A percentile compares a stretch with the other conserved stretches of the same genome.
These are phyloP conservation scores for Thaumetopoea pityocampa DNA, from an alignment of 1,140 invertebrate species.

Conservation along the genomic window DNA sequence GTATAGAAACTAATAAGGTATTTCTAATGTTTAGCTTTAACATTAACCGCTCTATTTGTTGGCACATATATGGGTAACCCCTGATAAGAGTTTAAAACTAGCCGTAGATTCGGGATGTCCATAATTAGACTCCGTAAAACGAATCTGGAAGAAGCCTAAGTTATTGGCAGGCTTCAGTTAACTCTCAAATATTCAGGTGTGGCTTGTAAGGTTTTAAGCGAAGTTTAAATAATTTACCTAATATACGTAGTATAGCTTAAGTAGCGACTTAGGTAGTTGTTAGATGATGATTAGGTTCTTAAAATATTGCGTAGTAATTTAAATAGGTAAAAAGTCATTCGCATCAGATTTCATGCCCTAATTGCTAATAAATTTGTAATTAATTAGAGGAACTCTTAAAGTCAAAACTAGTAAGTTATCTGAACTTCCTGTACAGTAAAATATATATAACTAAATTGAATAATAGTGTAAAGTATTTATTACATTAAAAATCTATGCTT, in stretches of 20 bases:
- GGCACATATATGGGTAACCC: conserved; percentile 11
- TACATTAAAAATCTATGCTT: too few species aligned
- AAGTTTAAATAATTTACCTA: not conserved
- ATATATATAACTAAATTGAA: too few species aligned
- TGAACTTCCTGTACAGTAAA: too few species aligned
- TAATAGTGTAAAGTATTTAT: too few species aligned
- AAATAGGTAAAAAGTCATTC: too few species aligned
- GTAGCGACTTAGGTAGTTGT: conserved; percentile 1
- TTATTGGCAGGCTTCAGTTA: conserved; percentile 18
- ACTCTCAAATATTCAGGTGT: conserved; percentile 14
- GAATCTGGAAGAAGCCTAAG: conserved; percentile 22
- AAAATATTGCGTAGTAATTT: too few species aligned
- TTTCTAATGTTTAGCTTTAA: conserved; percentile 3
- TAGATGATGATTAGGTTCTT: conserved; percentile 6
- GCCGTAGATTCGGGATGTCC: conserved; percentile 20
- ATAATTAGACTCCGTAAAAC: conserved; percentile 14
- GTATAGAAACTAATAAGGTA: conserved; percentile 2
- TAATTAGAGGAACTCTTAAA: conserved; percentile 9
- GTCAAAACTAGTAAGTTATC: too few species aligned
- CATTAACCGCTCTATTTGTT: not conserved
- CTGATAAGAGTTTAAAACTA: conserved; percentile 10
- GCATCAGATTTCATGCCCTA: conserved; percentile 16
- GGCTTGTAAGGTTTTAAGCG: conserved; percentile 3
- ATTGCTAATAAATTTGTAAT: conserved; percentile 4
- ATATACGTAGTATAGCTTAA: too few species aligned